These are phyloP conservation scores for Cryptocephalus moraei DNA, from an alignment of 2,888 invertebrate species.

Conservation along the genomic window DNA sequence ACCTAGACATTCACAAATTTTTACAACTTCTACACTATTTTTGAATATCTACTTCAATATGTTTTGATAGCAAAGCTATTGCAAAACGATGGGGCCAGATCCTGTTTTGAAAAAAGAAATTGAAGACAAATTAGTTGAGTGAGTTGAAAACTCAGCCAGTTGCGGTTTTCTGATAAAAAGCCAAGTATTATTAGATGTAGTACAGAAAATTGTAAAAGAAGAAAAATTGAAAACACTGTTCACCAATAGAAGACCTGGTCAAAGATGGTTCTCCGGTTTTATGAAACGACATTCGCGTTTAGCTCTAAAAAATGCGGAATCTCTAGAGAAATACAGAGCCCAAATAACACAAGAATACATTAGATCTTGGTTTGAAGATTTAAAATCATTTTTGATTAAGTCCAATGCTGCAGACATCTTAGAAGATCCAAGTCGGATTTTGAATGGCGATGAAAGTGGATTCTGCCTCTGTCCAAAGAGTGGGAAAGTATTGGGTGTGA, in stretches of 20 bases:
- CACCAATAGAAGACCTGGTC: constrained; percentile 1
- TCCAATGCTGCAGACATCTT: constrained; percentile 4
- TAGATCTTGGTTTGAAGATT: constrained; percentile 2
- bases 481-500: constrained; percentile 10
- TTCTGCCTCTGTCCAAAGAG: constrained; percentile 22
- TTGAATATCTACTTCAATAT: too few species aligned
- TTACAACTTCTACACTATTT: too few species aligned
- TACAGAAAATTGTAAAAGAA: neutral
- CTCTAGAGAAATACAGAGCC: constrained; percentile 21
- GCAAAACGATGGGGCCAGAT: too few species aligned
- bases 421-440: constrained; percentile 17
- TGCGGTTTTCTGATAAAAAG: too few species aligned
- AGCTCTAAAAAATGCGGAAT: constrained; percentile 18
- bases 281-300: constrained; percentile 14
- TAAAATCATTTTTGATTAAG: constrained; percentile 2
- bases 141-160: too few species aligned
- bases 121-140: too few species aligned
- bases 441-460: constrained; percentile 27
- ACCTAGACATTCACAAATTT: too few species aligned
- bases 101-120: too few species aligned
- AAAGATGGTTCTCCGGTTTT: constrained; percentile 4
- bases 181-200: neutral
- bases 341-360: constrained; percentile 15
- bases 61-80: too few species aligned
- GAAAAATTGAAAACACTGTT: neutral